Base-by-base conservation (phyloP, 2,797 vertebrate genomes). In the Mus spretus region DNA sequence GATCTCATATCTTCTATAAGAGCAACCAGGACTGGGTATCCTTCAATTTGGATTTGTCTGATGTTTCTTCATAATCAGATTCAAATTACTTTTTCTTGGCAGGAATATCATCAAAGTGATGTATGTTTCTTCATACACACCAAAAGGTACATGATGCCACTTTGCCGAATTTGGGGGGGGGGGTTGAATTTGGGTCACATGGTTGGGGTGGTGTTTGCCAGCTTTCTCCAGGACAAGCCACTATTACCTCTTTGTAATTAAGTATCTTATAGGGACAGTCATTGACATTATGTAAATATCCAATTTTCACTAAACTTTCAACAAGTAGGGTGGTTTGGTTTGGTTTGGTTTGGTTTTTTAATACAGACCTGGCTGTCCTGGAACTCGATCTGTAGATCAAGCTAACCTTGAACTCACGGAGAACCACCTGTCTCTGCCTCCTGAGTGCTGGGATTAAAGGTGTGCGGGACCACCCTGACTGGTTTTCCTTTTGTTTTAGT, bases 21-120 rank as follows among this genome's bases (percentile, higher is more conserved):
- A 26, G 37, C 37, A 75, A 70, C 37, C 72, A 44, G 20, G 47
- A 14, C 1, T 74, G 20, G 93, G 50, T 84, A 80, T 84, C 74
- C 79, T 92, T 89, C 79, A 4, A 1, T 84, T 37, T 37, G 37
- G 6, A 31, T 65, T 79, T 79, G 31, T 84, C 37, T 79, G 31
- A 88, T 94, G 63, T 55, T 84, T 75, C 57, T 37, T 47, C 61
- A 22, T 57, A 80, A 89, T 78, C 72, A 70, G 57, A 89, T 81
- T 89, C 57, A 72, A 61, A 72, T n/a, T 84, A 81, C 44, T 24
- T 79, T 40, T 31, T 91, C 83, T 57, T 65, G 93, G 50, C 84
- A 91, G 57, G 57, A 86, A 63, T 26, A 67, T 24, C 65, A 63
- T 47, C 53, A 37, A 50, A 67, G 26, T 75, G 31, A 59, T 88